A percentile compares a stretch with the other conserved stretches of the same genome.
Evolutionary conservation across 2,797 vertebrate species (phyloP).

Genomic region (Catostomus latipinnis): DNA sequence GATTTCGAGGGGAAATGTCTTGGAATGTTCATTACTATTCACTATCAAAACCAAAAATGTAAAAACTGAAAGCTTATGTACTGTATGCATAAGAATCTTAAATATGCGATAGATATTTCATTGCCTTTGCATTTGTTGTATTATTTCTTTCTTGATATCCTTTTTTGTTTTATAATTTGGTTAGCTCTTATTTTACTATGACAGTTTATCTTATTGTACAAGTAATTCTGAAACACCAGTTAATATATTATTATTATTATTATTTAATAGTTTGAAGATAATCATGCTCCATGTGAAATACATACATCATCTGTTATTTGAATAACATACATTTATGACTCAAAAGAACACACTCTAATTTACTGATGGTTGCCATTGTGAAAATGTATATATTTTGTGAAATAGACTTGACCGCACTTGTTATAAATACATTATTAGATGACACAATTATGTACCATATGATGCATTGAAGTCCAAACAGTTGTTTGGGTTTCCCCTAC

Average conservation of each 20-base stretch:
- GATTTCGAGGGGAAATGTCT: slow-evolving; percentile 8
- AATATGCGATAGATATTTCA: slow-evolving; percentile 33
- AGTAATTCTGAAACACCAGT: slow-evolving; percentile 3
- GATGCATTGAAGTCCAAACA: slow-evolving; percentile 46
- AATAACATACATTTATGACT: slow-evolving; percentile 13
- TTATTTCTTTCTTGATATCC: neutral
- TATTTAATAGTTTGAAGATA: slow-evolving; percentile 31
- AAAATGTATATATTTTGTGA: slow-evolving; percentile 56
- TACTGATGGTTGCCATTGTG: slow-evolving; percentile 52
- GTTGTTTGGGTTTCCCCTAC: slow-evolving; percentile 45
- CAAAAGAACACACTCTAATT: slow-evolving; percentile 29
- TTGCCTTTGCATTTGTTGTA: slow-evolving; percentile 17
- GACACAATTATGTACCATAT: slow-evolving; percentile 52
- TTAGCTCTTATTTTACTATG: neutral
- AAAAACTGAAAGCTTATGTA: slow-evolving; percentile 42
- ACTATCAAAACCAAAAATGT: slow-evolving; percentile 42
- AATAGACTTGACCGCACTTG: slow-evolving; percentile 54
- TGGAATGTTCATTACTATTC: slow-evolving; percentile 29
- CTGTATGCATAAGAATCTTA: slow-evolving; percentile 22
- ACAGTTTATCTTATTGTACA: neutral
- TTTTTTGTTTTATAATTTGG: neutral
- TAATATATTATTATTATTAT: slow-evolving; percentile 19
- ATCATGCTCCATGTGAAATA: slow-evolving; percentile 26
- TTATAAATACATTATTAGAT: slow-evolving; percentile 53
- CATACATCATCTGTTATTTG: slow-evolving; percentile 40